Evolutionary conservation across 2,888 invertebrate species (phyloP), one percentile per base, ranked within the genome.

Genomic region (Epirrita christyi): DNA sequence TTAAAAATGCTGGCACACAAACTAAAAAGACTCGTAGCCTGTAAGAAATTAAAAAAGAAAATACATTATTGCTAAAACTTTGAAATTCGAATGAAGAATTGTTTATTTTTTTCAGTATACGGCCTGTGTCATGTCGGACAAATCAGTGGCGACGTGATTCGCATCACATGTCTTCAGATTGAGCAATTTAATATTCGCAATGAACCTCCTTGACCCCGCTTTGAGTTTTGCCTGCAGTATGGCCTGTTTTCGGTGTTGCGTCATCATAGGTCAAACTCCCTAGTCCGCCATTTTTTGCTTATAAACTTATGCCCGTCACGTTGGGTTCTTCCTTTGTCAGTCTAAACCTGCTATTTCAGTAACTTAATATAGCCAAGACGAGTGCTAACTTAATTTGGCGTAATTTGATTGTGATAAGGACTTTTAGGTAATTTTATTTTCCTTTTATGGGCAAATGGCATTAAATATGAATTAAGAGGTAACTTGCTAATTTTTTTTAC

Each of bases 241-340:
- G 85, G 89, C 85, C 88, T 86, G 88, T 90, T 90, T 91, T 89
- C 68, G 84, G 85, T 80, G 83, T 91, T 90, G 71, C 91, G 91
- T 92, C 90, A 92, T 88, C 89, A 81, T 89, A 90, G 90, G 88
- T 89, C 89, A 88, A 86, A 80, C 85, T 85, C 80, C 86, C 87
- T 88, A 86, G 84, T 40, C 78, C 71, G 81, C 83, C 83, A 85
- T 85, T 90, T 91, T 92, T 89, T 87, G 85, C 87, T 85, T 77
- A 81, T 83, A 87, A 83, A 78, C 62, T 75, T 82, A 87, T 88
- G 83, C 88, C 77, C 70, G 64, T 80, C 90, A 91, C 90, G 91
- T 87, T 80, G 79, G 68, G 64, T 75, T 84, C 87, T 88, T 91
- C 88, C 86, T 91, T 87, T 88, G 88, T 87, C 4, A 77, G 83